Evolutionary conservation across 2,888 invertebrate genomes (phyloP), one percentile per base, ranked within the genome.

Genomic region (Taphrorychus bicolor): DNA sequence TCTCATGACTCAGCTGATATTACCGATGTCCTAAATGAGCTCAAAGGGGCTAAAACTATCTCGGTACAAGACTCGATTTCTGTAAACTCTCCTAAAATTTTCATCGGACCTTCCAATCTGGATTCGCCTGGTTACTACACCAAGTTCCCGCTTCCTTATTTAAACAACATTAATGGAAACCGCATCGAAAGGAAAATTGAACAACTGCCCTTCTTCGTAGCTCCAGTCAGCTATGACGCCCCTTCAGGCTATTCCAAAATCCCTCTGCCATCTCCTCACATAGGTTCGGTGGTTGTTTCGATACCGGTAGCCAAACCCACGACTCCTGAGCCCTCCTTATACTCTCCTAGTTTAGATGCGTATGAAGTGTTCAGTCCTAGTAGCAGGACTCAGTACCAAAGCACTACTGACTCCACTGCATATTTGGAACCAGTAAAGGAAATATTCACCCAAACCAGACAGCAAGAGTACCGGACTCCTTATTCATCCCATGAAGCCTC

Each of bases 221-320:
- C 94, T 0, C 94, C 94, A 0, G 81, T 93, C 19, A 94, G 92
- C 76, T 94, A 93, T 76, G 89, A 90, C 73, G 89, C 93, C n/a
- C 94, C 93, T 0, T 85, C 87, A 53, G 94, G 94, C 2, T 94
- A 92, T 77, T 91, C 92, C 0, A 94, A 94, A 82, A 94, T 94
- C 70, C 89, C 93, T 0, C 87, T 94, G 78, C 94, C 94, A 0
- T 90, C 93, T 11, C 94, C 94, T 0, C 94, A 94, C 75, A 93
- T 94, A 0, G 94, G 94, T 0, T 93, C 93, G 0, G 92, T 94
- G 2, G 92, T 94, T 0, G 87, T 94, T 75, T 78, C 78, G 16
- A 22, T 65, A 9, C 64, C 68, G 16, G 3, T 7, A 14, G 16
- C 51, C 4, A 16, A 21, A 16, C 14, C 52, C 11, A 41, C 57